Evolutionary conservation across 2,113 vertebrate genomes (phyloP), one percentile per base, ranked within the genome.

Genomic region (Limanda limanda): DNA sequence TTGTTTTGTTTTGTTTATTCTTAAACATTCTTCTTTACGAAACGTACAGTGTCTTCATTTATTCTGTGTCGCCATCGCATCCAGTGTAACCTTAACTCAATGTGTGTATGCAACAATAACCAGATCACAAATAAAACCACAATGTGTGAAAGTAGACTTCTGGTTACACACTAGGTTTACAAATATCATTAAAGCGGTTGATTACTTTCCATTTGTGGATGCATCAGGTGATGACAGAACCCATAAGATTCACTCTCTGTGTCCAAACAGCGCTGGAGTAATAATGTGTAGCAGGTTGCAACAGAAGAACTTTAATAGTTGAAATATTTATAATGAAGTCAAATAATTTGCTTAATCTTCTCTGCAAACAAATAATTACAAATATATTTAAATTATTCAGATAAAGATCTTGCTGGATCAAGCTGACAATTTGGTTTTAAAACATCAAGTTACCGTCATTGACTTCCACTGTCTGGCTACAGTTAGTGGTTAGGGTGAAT

Each of bases 1-100:
- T 63, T 68, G 40, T 23, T 71, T 74, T 76, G 47, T 66, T 73
- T 31, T 31, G 5, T 31, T 6, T 7, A 31, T 31, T 31, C 31
- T 31, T 5, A 78, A 3, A 42, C 1, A 47, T 56, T 71, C 1
- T 67, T 58, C n/a, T 23, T 57, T 13, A 20, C 11, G 23, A 15
- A 65, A 51, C 4, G 42, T 60, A 40, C 4, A 21, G 7, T 1
- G 11, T 31, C 15, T 56, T n/a, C 1, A 11, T 56, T 4, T 56
- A 21, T 24, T 54, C 40, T 42, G 51, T 56, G n/a, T 4, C 47
- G 17, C 18, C 47, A 2, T 15, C 47, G 17, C 52, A 25, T 40
- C 13, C 20, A 57, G 12, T 21, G 14, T 58, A 48, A 64, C 35
- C 3, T 45, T 21, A 14, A 48, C 54, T 13, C 7, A 10, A 21